phyloP scores from a whole-genome alignment of 1,140 invertebrate species.

The Argopecten irradians region DNA sequence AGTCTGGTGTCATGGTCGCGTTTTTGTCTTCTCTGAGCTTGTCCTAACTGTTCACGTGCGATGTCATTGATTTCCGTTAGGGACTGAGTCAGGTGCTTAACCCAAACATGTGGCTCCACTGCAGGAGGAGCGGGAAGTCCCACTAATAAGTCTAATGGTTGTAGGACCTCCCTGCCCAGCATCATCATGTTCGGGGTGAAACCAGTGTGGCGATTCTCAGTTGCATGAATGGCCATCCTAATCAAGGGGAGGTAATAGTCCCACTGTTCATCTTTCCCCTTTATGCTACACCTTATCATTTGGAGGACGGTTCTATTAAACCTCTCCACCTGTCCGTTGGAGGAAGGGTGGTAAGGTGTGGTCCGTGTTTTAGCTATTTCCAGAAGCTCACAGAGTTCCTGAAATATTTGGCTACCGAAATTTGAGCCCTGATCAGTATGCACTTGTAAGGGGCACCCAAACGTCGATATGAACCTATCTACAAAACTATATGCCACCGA shows the following conservation, averaged over 20 bases:
- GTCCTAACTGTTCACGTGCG: background rate
- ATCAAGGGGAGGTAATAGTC: slow-evolving; percentile 43
- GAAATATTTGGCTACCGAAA: slow-evolving; percentile 45
- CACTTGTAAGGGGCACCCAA: too few relatives aligned
- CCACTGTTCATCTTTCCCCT: slow-evolving; percentile 40
- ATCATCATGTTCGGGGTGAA: slow-evolving; percentile 49
- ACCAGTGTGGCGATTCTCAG: slow-evolving; percentile 36
- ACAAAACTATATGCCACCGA: background rate
- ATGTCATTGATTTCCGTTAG: background rate
- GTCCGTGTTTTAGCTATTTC: slow-evolving; percentile 49
- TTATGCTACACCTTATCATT: slow-evolving; percentile 40
- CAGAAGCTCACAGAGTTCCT: slow-evolving; percentile 31
- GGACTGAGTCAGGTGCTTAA: too few relatives aligned
- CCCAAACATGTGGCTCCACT: too few relatives aligned
- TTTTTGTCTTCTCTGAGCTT: background rate
- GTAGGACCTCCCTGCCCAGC: slow-evolving; percentile 45
- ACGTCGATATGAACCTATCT: background rate
- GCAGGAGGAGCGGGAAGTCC: background rate
- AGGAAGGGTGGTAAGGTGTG: slow-evolving; percentile 50
- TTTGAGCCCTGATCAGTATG: too few relatives aligned
- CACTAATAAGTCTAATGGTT: slow-evolving; percentile 31
- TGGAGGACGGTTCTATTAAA: slow-evolving; percentile 40
- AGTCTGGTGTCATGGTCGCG: background rate
- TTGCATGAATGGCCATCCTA: slow-evolving; percentile 27
- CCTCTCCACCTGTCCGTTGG: slow-evolving; percentile 56